These are phyloP conservation scores for Rhagium mordax DNA, from an alignment of 2,888 invertebrate species.

Conservation along the genomic window DNA sequence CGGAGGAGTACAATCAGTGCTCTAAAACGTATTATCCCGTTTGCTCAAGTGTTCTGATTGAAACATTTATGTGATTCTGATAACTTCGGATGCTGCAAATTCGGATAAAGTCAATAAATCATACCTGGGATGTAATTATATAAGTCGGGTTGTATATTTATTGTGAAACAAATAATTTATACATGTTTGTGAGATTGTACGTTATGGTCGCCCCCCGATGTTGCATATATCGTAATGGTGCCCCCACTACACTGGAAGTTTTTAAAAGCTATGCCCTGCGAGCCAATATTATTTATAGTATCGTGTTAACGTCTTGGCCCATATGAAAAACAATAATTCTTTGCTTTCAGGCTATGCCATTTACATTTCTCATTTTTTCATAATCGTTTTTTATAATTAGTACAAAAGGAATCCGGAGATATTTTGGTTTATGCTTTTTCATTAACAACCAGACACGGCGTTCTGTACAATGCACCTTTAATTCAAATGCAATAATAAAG, in stretches of 20 bases:
- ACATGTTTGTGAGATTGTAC: slow-evolving; percentile 55
- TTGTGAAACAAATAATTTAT: slow-evolving; percentile 61
- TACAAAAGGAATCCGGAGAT: slow-evolving; percentile 54
- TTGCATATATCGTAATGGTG: slow-evolving; percentile 51
- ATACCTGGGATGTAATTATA: slow-evolving; percentile 58
- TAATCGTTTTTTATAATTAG: slow-evolving; percentile 57
- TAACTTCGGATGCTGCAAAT: slow-evolving; percentile 53
- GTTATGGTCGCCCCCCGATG: slow-evolving; percentile 47
- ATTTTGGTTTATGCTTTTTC: slow-evolving; percentile 51
- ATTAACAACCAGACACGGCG: slow-evolving; percentile 45
- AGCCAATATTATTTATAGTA: slow-evolving; percentile 61
- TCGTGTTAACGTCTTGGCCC: slow-evolving; percentile 61
- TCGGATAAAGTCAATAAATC: slow-evolving; percentile 59
- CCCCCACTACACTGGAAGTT: slow-evolving; percentile 47
- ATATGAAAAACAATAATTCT: slow-evolving; percentile 63
- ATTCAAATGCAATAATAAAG: slow-evolving; percentile 39
- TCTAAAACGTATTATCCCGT: slow-evolving; percentile 3
- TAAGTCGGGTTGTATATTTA: slow-evolving; percentile 58
- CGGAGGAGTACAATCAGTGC: background rate
- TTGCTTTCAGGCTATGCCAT: slow-evolving; percentile 55
- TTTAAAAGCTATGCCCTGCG: slow-evolving; percentile 55
- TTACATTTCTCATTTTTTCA: slow-evolving; percentile 56
- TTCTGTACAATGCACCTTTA: slow-evolving; percentile 33
- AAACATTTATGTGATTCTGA: slow-evolving; percentile 51
- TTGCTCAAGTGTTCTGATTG: slow-evolving; percentile 40